Evolutionary conservation across 2,113 vertebrate species (phyloP), one percentile per base, ranked within the genome.

Genomic region (Cheilinus undulatus): DNA sequence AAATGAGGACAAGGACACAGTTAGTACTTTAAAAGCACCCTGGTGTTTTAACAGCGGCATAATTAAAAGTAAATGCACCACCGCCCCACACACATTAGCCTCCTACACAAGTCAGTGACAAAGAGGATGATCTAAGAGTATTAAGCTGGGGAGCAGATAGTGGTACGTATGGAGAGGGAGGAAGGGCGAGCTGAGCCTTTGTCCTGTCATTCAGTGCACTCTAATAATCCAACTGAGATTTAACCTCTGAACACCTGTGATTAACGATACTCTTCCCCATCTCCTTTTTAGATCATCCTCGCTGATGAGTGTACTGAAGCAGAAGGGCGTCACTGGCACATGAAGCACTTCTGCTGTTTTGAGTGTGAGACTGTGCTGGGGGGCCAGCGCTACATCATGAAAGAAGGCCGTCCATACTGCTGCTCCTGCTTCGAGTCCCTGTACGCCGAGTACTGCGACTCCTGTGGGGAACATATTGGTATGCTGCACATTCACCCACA

Each of bases 321-420:
- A 0, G 98, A 99, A 86, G 97, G 98, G 3, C 93, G 97, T 3
- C 98, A 99, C 91, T 99, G 98, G 98, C 98, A 99, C 92, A 99
- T 98, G 97, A 97, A 98, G 88, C 98, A 99, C 85, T 99, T 99
- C 82, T 99, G 98, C 93, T 99, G 98, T 90, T 99, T 97, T 0
- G 98, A 99, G 88, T 99, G 98, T 0, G 97, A 99, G 93, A 96
- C 96, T 0, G 96, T 96, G 58, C 93, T 99, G 75, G 98, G 98
- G 0, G 98, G 98, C 13, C 98, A 99, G 93, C 95, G 98, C 56
- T 99, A 99, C 93, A 99, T 99, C 93, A 99, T 99, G 98, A 99
- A 99, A 93, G 98, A 99, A 1, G 97, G 97, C 9, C 89, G 97
- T 10, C 97, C 98, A 14, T 99, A 99, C 92, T 99, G 98, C 88